Percentiles rank a stretch among this genome's conserved stretches.
Conservation (phyloP, 2,888 invertebrate genomes). For the Epinotia ramella region DNA sequence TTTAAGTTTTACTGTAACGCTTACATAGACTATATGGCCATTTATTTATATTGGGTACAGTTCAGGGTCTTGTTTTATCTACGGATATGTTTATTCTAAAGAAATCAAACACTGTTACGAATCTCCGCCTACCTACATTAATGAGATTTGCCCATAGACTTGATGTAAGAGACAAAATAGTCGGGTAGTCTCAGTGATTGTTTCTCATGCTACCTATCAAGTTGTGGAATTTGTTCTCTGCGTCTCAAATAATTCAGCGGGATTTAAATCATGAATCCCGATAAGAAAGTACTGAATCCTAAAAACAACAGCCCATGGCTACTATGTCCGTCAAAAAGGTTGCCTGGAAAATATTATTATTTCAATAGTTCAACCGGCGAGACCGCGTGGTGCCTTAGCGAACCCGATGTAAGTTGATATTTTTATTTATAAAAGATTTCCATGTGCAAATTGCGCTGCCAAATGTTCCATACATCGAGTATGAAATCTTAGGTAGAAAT, state of each 20-base stretch:
- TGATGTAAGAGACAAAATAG: too few relatives aligned
- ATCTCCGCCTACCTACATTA: too few relatives aligned
- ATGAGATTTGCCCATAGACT: too few relatives aligned
- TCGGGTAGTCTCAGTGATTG: too few relatives aligned
- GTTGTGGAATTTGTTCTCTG: not conserved
- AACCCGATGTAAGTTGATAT: conserved; percentile 60
- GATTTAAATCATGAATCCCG: conserved; percentile 54
- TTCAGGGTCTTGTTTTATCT: too few relatives aligned
- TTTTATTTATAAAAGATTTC: conserved; percentile 27
- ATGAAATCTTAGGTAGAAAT: not conserved
- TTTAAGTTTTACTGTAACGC: too few relatives aligned
- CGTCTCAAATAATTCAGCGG: conserved; percentile 12
- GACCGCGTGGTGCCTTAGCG: conserved; percentile 66
- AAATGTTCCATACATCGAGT: not conserved
- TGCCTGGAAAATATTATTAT: conserved; percentile 72
- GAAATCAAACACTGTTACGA: too few relatives aligned
- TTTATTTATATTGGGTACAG: too few relatives aligned
- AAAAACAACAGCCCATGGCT: conserved; percentile 62
- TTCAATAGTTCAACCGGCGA: conserved; percentile 70
- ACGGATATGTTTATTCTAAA: too few relatives aligned
- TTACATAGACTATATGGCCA: too few relatives aligned
- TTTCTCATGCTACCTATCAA: not conserved
- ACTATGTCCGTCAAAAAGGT: conserved; percentile 69
- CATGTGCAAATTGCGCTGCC: not conserved
- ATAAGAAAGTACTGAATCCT: conserved; percentile 49